Percentiles rank a stretch among this genome's conserved stretches.
phyloP scores from a whole-genome alignment of 2,888 invertebrate species.

The Xanthia icteritia region DNA sequence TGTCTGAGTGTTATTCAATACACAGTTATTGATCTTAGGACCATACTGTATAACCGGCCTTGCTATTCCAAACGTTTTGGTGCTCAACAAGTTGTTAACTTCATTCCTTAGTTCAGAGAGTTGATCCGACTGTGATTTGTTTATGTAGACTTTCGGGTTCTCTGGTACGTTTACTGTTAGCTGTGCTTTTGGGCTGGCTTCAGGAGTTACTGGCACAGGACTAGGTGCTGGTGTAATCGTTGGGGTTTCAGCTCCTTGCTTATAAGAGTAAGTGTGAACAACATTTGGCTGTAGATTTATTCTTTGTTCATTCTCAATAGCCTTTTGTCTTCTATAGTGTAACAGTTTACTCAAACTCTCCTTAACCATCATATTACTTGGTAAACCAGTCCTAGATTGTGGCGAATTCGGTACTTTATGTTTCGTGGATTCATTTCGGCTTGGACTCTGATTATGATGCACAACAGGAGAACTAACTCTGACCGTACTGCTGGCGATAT shows the following conservation, averaged over 20 bases:
- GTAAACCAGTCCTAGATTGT: slow-evolving; percentile 19
- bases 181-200: slow-evolving; percentile 63
- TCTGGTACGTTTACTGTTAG: slow-evolving; percentile 64
- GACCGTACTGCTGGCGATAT: slow-evolving; percentile 19
- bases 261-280: slow-evolving; percentile 43
- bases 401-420: neutral
- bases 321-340: slow-evolving; percentile 76
- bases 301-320: slow-evolving; percentile 51
- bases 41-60: slow-evolving; percentile 65
- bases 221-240: slow-evolving; percentile 35
- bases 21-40: slow-evolving; percentile 42
- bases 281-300: slow-evolving; percentile 44
- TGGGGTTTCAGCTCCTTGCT: slow-evolving; percentile 20
- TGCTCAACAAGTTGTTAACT: slow-evolving; percentile 61
- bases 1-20: slow-evolving; percentile 26
- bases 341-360: slow-evolving; percentile 78
- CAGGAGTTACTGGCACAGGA: slow-evolving; percentile 52
- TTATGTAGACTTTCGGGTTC: slow-evolving; percentile 74
- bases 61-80: slow-evolving; percentile 50
- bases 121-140: slow-evolving; percentile 73
- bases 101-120: slow-evolving; percentile 67
- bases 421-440: slow-evolving; percentile 2
- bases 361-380: slow-evolving; percentile 67
- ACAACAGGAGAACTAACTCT: slow-evolving; percentile 16
- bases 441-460: slow-evolving; percentile 3